A percentile compares a stretch with the other conserved stretches of the same genome.
Evolutionary conservation across 1,140 invertebrate genomes (phyloP).

Genomic region (Portunus trituberculatus): DNA sequence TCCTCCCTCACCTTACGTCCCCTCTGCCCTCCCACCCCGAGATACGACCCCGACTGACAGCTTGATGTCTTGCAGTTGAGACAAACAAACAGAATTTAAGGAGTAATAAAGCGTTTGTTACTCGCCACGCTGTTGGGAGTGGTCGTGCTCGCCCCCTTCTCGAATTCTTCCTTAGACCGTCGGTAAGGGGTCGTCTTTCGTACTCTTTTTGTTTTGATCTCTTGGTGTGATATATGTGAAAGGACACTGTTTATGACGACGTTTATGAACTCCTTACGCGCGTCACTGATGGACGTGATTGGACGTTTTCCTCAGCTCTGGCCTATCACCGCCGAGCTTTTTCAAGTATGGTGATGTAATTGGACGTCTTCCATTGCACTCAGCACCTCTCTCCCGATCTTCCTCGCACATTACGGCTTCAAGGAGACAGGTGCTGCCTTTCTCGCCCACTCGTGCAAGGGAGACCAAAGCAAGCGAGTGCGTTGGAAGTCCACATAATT

Average conservation of each 20-base stretch:
- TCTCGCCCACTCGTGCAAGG: neutral
- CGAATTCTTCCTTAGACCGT: neutral
- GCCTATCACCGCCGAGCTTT: constrained; percentile 18
- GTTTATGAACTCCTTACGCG: constrained; percentile 45
- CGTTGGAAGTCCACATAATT: too few relatives aligned
- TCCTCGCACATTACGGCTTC: neutral
- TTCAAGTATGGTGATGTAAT: constrained; percentile 25
- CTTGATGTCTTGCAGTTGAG: neutral
- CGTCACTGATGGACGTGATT: constrained; percentile 33
- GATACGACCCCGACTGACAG: constrained; percentile 22
- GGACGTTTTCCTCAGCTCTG: constrained; percentile 34
- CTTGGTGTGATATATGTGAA: constrained; percentile 29
- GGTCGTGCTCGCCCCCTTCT: neutral
- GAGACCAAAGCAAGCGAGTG: neutral
- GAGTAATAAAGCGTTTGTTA: constrained; percentile 45
- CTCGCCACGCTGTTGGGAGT: neutral
- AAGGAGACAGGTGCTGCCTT: neutral
- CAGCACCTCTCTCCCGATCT: neutral
- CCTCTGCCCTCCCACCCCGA: neutral
- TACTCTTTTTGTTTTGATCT: constrained; percentile 46
- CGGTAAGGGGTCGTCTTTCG: neutral
- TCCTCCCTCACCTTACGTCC: neutral
- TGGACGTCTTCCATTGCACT: constrained; percentile 35
- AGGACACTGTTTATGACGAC: neutral
- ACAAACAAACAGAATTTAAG: constrained; percentile 39